These are phyloP conservation scores for Tachuris rubrigastra DNA, from an alignment of 2,113 vertebrate genomes.

Conservation along the genomic window DNA sequence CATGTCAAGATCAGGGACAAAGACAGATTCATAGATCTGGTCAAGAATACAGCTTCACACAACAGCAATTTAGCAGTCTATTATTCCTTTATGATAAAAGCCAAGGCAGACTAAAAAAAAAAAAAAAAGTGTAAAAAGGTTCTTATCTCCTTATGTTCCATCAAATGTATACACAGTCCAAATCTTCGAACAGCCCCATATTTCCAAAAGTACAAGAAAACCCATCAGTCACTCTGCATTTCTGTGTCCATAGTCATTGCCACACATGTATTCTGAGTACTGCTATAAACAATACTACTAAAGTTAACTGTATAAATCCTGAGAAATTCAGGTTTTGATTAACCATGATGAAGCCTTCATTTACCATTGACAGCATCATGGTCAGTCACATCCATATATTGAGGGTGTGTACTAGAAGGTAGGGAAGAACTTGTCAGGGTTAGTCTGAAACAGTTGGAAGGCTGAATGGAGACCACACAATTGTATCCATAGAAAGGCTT, in stretches of 20 bases:
- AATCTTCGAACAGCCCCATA: neutral
- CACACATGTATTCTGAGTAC: rapidly evolving
- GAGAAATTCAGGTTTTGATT: neutral
- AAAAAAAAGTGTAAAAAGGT: neutral
- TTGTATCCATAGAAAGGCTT: neutral
- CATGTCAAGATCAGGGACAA: neutral
- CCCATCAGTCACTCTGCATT: neutral
- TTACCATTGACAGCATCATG: neutral
- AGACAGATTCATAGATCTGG: neutral
- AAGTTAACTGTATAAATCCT: neutral
- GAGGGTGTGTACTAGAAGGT: neutral
- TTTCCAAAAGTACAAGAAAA: neutral
- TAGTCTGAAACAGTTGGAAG: neutral
- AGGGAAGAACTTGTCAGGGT: neutral
- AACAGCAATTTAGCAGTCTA: neutral
- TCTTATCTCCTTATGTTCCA: neutral
- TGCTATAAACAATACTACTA: neutral
- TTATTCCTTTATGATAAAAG: neutral
- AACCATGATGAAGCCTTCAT: neutral
- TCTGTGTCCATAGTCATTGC: neutral
- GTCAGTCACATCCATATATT: neutral
- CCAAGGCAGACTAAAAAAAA: too few relatives aligned
- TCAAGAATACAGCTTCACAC: neutral
- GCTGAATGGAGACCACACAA: neutral
- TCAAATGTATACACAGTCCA: neutral